Base-by-base conservation (phyloP, 2,888 invertebrate species). In the Torymus tubicola region DNA sequence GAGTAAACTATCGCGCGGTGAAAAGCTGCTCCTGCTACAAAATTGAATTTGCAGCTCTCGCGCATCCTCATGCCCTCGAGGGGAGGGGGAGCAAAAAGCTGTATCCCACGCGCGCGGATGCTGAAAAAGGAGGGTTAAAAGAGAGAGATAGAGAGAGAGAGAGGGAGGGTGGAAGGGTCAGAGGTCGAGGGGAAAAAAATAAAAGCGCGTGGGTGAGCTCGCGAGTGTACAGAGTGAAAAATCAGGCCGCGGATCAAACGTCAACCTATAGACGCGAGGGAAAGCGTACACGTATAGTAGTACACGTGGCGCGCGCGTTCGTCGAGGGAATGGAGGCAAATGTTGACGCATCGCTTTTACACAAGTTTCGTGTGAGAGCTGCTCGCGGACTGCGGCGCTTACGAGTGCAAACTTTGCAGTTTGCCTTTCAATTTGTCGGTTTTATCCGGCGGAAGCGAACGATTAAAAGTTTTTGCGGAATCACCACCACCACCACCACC, bases 381-480 rank as follows among this genome's bases (percentile, higher is more conserved):
- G 60, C 53, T 14, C 65, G 31, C 60, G 31, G 31, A 1, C 31
- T 31, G 31, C n/a, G n/a, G 64, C 55, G 71, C 67, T 55, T 70
- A 57, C 60, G 61, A 78, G 78, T 75, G 82, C 84, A 83, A 84
- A 84, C 85, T 84, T 84, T 81, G 75, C 80, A 84, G 84, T 85
- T 85, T 84, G 83, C 82, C 81, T 84, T 85, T 85, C 84, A 85
- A 85, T 84, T 85, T 84, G 84, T 83, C 82, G 81, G 82, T 79
- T 83, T 85, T 83, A 86, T 84, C 83, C 83, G 78, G 75, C 57
- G 84, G 84, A 85, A 85, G 83, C 81, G 84, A 83, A 82, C 85
- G 84, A 85, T 86, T 85, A 85, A 86, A 86, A 86, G 82, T 86
- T 86, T 84, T 83, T 77, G 69, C 67, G 70, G 70, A 14, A 63